A percentile compares a stretch with the other conserved stretches of the same genome.
Evolutionary conservation across 2,888 invertebrate species (phyloP).

Genomic region (Eubasilissa splendida): DNA sequence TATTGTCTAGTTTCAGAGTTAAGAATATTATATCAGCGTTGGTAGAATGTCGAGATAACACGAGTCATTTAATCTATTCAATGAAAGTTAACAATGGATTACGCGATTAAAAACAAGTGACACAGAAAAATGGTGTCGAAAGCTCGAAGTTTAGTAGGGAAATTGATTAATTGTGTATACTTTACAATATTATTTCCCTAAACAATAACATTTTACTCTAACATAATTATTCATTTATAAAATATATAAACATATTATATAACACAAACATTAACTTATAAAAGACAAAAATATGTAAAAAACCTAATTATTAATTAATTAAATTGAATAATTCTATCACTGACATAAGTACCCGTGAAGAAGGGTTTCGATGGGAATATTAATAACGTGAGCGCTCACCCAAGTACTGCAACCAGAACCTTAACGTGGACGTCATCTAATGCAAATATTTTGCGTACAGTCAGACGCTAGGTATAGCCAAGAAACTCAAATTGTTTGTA

Average conservation of each 20-base stretch:
- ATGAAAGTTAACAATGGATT: no score
- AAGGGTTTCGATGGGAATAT: slow-evolving; percentile 3
- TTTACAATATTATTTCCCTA: no score
- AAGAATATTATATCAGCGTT: no score
- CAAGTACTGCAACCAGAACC: slow-evolving; percentile 5
- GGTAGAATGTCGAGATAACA: no score
- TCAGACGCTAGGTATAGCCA: no score
- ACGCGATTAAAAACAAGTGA: no score
- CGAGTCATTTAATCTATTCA: no score
- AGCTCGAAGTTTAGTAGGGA: no score
- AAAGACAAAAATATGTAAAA: not conserved
- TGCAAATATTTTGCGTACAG: not conserved
- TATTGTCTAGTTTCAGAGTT: no score
- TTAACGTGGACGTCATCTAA: not conserved
- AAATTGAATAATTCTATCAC: not conserved
- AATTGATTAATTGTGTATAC: no score
- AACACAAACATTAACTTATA: not conserved
- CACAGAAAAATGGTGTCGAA: no score
- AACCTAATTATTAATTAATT: not conserved
- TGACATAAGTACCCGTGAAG: not conserved
- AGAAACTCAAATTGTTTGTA: no score
- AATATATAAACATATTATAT: not conserved
- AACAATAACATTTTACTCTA: not conserved
- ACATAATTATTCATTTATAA: not conserved
- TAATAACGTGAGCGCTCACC: not conserved